These are phyloP conservation scores for Micropoecilia bifurca DNA, from an alignment of 2,797 vertebrate species.

Conservation along the genomic window DNA sequence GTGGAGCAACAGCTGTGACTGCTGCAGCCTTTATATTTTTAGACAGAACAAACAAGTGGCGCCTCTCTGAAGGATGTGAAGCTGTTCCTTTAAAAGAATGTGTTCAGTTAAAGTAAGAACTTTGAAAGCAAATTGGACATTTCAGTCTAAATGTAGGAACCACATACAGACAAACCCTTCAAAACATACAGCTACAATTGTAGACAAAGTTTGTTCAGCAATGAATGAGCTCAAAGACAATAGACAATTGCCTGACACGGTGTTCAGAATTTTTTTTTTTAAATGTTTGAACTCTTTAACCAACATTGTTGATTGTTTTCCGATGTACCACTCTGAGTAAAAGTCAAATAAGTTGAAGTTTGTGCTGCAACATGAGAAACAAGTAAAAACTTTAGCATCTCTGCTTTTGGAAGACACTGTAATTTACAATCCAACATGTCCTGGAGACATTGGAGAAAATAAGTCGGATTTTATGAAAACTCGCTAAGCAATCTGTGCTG, in stretches of 20 bases:
- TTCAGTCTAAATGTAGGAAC: background rate
- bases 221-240: background rate
- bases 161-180: background rate
- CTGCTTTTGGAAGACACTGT: background rate
- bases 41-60: background rate
- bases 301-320: background rate
- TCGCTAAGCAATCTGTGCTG: too few relatives aligned
- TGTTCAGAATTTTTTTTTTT: background rate
- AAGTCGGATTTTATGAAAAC: background rate
- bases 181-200: background rate
- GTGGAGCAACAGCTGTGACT: background rate
- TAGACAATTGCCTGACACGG: background rate
- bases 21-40: background rate
- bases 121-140: too few relatives aligned
- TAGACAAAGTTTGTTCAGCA: background rate
- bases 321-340: background rate
- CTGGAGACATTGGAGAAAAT: background rate
- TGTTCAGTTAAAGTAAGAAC: too few relatives aligned
- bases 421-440: background rate
- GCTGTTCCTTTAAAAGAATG: too few relatives aligned
- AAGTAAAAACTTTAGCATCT: background rate
- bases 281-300: background rate
- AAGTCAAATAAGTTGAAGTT: background rate
- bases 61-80: background rate
- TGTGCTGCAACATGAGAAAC: background rate